Conservation (phyloP, 2,797 vertebrate species). For the Pseudomugil gertrudae region DNA sequence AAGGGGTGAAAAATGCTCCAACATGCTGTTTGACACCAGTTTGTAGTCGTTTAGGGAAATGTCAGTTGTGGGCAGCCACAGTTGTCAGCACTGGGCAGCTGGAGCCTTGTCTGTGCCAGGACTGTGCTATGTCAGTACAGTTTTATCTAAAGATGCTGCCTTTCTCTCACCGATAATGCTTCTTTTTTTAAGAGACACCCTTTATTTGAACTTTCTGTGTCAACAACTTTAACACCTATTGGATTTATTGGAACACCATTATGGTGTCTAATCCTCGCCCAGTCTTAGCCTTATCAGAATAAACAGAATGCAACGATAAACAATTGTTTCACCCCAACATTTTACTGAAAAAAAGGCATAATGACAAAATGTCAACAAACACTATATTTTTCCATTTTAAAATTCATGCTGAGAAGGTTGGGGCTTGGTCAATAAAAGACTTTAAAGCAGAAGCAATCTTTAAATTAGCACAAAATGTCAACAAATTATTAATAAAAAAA, state of each 20-base stretch:
- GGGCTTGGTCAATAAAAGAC: no score
- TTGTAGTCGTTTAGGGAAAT: conserved; percentile 41
- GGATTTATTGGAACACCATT: not conserved
- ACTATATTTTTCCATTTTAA: no score
- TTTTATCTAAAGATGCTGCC: not conserved
- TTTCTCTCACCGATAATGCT: not conserved
- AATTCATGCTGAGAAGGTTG: not conserved
- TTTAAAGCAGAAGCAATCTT: no score
- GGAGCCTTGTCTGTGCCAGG: conserved; percentile 16
- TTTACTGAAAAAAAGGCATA: no score
- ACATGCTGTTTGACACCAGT: conserved; percentile 35
- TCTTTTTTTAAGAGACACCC: not conserved
- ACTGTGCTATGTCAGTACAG: not conserved
- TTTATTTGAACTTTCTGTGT: not conserved
- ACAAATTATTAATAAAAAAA: no score
- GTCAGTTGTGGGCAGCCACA: conserved; percentile 25
- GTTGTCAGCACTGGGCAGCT: conserved; percentile 18
- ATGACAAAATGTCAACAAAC: no score
- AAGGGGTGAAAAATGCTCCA: conserved; percentile 25
- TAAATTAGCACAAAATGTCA: no score
- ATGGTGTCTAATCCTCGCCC: not conserved
- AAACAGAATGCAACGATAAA: no score
- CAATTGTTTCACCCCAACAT: no score
- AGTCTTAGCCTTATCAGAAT: no score
- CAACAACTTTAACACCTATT: not conserved